These are phyloP conservation scores for Oreochromis spilurus DNA, from an alignment of 2,113 vertebrate species.

Conservation along the genomic window DNA sequence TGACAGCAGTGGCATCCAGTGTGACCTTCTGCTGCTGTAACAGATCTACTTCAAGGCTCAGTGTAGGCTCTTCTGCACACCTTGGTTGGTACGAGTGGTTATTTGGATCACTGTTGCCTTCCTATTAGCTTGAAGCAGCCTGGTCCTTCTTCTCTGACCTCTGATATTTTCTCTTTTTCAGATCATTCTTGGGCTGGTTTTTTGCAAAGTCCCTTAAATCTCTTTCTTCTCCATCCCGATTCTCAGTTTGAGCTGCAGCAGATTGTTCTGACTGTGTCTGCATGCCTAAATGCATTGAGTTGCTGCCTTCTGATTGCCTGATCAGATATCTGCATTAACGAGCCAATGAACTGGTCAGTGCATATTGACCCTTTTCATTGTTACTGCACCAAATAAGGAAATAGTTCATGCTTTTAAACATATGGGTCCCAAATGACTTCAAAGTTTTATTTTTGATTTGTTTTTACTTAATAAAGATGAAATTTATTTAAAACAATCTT, in stretches of 20 bases:
- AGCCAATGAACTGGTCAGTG: neutral
- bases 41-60: too few species aligned
- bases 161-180: neutral
- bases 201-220: neutral
- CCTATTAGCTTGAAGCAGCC: neutral
- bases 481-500: neutral
- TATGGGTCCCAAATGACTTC: neutral
- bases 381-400: neutral
- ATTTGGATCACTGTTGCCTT: neutral
- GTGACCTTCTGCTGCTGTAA: too few species aligned
- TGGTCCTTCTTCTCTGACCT: neutral
- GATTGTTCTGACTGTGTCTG: neutral
- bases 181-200: neutral
- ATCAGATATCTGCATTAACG: neutral
- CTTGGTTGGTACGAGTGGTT: too few species aligned
- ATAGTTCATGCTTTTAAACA: neutral
- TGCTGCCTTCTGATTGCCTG: neutral
- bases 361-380: neutral
- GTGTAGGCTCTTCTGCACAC: too few species aligned
- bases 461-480: neutral
- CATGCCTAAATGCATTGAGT: neutral
- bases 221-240: neutral
- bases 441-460: neutral
- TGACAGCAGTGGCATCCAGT: too few species aligned
- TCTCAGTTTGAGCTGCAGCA: neutral